These are phyloP conservation scores for Tetragnatha versicolor DNA, from an alignment of 1,140 invertebrate genomes.

Conservation along the genomic window DNA sequence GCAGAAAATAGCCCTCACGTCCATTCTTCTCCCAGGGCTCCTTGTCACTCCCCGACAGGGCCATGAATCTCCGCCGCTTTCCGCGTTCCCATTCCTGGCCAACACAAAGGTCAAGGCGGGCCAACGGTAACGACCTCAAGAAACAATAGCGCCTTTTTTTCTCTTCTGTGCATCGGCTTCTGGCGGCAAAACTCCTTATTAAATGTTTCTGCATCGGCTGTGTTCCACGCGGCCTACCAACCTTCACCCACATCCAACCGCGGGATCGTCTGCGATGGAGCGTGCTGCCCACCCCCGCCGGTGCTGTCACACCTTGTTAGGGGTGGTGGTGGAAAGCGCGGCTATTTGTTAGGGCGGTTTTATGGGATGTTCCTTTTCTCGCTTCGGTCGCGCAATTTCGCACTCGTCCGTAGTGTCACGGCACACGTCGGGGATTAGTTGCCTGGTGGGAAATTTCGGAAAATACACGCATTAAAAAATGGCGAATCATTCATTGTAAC, in stretches of 20 bases:
- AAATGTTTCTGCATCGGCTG: conserved; percentile 40
- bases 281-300: conserved; percentile 3
- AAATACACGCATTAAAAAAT: too few species aligned
- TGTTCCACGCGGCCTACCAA: conserved; percentile 45
- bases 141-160: conserved; percentile 30
- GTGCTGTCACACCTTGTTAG: conserved; percentile 38
- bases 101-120: conserved; percentile 29
- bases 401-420: too few species aligned
- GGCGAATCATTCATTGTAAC: too few species aligned
- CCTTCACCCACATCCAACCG: conserved; percentile 20
- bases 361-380: too few species aligned
- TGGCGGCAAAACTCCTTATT: conserved; percentile 29
- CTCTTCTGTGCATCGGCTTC: background rate
- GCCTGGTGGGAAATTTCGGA: too few species aligned
- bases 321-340: too few species aligned
- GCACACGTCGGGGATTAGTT: too few species aligned
- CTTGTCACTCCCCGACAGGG: background rate
- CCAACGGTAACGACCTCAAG: conserved; percentile 1
- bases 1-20: too few species aligned
- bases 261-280: conserved; percentile 29
- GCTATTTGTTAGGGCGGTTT: too few species aligned
- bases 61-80: background rate
- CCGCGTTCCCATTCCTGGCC: background rate
- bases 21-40: background rate
- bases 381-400: too few species aligned